Evolutionary conservation across 1,140 invertebrate species (phyloP).

Genomic region (Drosophila pallidifrons): DNA sequence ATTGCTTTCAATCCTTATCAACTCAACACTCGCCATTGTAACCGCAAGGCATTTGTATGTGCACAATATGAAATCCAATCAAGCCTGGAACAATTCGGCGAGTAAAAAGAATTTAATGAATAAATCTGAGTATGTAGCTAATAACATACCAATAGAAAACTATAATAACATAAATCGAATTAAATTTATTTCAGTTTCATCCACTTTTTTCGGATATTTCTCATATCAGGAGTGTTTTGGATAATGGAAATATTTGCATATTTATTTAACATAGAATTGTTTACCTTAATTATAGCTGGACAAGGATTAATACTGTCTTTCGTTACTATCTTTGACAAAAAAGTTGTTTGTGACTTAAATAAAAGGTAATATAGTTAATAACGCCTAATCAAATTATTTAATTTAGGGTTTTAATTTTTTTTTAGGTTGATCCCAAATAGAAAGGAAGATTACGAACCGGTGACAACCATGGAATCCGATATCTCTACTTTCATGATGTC

Average conservation of each 20-base stretch:
- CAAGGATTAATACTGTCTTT: neutral
- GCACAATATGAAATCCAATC: too few species aligned
- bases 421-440: too few species aligned
- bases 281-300: neutral
- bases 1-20: too few species aligned
- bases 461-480: too few species aligned
- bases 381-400: too few species aligned
- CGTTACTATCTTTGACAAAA: neutral
- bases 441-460: too few species aligned
- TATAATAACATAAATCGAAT: neutral
- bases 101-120: neutral
- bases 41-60: too few species aligned
- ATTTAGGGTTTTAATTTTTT: too few species aligned
- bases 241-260: neutral
- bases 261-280: neutral
- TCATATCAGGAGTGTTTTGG: neutral
- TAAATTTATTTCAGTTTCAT: neutral
- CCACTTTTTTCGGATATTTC: neutral
- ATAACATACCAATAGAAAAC: neutral
- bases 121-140: neutral
- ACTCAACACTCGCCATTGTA: too few species aligned
- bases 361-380: neutral
- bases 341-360: neutral
- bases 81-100: too few species aligned
- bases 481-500: too few species aligned